These are phyloP conservation scores for Drosophila yooni DNA, from an alignment of 2,888 invertebrate genomes.

Conservation along the genomic window DNA sequence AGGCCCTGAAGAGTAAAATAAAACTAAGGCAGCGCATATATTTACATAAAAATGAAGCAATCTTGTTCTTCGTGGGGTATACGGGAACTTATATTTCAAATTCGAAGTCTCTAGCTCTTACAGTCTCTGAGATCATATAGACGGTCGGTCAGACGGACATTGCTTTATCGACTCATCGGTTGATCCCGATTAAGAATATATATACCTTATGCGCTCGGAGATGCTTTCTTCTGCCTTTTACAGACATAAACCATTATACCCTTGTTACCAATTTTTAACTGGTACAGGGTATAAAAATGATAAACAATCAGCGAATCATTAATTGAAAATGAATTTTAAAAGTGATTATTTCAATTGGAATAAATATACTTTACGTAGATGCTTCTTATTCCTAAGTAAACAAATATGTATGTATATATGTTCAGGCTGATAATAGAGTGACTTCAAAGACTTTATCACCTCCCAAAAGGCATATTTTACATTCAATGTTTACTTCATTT, in stretches of 20 bases:
- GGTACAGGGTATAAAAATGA: neutral
- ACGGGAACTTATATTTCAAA: neutral
- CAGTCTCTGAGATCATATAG: neutral
- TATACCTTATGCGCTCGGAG: accelerated
- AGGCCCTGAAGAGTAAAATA: neutral
- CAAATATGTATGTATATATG: neutral
- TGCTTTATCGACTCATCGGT: neutral
- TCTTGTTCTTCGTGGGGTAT: too few species aligned
- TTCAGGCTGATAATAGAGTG: neutral
- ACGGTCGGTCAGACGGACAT: neutral
- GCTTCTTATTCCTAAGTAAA: neutral
- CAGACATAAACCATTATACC: neutral
- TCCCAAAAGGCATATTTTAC: neutral
- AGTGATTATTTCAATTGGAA: neutral
- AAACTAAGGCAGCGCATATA: neutral
- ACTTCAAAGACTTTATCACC: neutral
- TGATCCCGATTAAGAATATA: neutral
- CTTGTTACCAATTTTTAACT: neutral
- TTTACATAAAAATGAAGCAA: too few species aligned
- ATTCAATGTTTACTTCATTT: neutral
- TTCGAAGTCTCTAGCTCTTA: neutral
- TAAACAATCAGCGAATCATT: neutral
- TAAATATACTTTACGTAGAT: neutral
- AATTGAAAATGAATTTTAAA: neutral
- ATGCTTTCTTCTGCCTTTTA: neutral